Percentiles rank a stretch among this genome's conserved stretches.
Evolutionary conservation across 2,888 invertebrate species (phyloP).

Genomic region (Alsophila aescularia): DNA sequence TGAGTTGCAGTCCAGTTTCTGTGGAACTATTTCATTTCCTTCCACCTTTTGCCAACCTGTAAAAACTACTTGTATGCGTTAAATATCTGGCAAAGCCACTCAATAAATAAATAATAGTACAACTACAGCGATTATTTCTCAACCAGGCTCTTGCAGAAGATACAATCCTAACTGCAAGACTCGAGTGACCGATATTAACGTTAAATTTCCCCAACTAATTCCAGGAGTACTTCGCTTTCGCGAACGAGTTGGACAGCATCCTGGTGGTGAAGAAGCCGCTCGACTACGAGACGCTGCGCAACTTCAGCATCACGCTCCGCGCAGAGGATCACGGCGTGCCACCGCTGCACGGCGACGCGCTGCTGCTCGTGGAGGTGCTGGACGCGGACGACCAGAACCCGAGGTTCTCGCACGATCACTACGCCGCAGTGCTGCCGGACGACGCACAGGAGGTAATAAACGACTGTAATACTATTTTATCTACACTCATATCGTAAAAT

Average conservation of each 20-base stretch:
- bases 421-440: conserved; percentile 87
- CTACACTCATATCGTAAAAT: no score
- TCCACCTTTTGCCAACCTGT: no score
- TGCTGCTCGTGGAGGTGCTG: conserved; percentile 89
- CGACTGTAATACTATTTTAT: neutral
- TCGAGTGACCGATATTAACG: no score
- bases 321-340: conserved; percentile 93
- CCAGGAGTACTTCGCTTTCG: conserved; percentile 92
- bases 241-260: conserved; percentile 93
- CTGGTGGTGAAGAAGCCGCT: conserved; percentile 91
- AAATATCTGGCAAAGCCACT: no score
- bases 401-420: conserved; percentile 89
- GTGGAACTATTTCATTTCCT: no score
- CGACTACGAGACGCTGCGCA: conserved; percentile 92
- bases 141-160: no score
- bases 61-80: no score
- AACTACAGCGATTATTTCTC: no score
- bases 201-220: neutral
- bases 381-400: conserved; percentile 98
- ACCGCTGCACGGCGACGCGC: conserved; percentile 89
- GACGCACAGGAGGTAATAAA: conserved; percentile 83
- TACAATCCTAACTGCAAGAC: no score
- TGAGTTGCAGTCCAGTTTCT: no score
- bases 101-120: no score
- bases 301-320: conserved; percentile 90